A percentile compares a stretch with the other conserved stretches of the same genome.
phyloP scores from a whole-genome alignment of 1,140 invertebrate species.

The Heliconius melpomene region DNA sequence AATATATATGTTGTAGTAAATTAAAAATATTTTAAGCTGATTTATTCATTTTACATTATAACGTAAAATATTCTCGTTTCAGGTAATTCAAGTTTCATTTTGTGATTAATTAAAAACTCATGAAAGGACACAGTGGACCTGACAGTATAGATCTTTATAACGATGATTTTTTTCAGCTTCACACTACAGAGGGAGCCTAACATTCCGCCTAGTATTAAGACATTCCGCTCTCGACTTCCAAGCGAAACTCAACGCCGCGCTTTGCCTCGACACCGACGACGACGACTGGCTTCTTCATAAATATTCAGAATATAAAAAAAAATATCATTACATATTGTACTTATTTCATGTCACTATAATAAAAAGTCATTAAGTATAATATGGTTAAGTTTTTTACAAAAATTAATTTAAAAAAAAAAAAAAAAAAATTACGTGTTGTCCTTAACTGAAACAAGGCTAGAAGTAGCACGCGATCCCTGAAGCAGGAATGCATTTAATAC shows the following conservation, averaged over 20 bases:
- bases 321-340: background rate
- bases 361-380: background rate
- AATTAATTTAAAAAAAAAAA: slow-evolving; percentile 29
- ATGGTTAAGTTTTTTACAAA: background rate
- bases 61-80: slow-evolving; percentile 11
- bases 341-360: background rate
- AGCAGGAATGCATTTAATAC: slow-evolving; percentile 75
- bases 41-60: slow-evolving; percentile 8
- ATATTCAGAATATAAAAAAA: background rate
- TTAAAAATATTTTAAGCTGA: background rate
- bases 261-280: too few relatives aligned
- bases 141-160: background rate
- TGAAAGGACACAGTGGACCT: background rate
- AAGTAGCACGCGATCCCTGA: slow-evolving; percentile 67
- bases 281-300: background rate
- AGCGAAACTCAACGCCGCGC: too few relatives aligned
- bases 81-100: too few relatives aligned
- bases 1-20: slow-evolving; percentile 1
- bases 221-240: too few relatives aligned
- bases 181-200: too few relatives aligned
- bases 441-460: slow-evolving; percentile 42
- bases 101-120: background rate
- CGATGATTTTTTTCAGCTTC: too few relatives aligned
- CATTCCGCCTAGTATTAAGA: too few relatives aligned
- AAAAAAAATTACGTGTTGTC: slow-evolving; percentile 21